phyloP scores from a whole-genome alignment of 2,797 vertebrate species.

The Tokudaia muenninki region DNA sequence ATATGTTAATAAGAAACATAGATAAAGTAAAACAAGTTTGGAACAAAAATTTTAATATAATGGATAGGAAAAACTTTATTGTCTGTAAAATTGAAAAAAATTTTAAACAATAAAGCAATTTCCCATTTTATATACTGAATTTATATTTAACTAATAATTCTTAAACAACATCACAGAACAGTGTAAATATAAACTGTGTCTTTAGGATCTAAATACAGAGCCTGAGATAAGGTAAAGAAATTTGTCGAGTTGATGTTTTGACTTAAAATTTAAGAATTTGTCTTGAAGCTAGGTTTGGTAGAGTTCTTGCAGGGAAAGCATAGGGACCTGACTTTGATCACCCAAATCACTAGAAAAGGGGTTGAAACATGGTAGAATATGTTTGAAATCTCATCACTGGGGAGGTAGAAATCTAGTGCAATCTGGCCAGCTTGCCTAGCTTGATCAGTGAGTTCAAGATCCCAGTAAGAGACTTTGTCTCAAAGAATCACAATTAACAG shows the following conservation, averaged over 20 bases:
- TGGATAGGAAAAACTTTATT: not conserved
- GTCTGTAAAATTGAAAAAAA: not conserved
- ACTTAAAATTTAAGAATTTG: not conserved
- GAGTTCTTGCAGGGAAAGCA: not conserved
- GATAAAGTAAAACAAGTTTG: not conserved
- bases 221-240: not conserved
- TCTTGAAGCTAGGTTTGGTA: not conserved
- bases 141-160: not conserved
- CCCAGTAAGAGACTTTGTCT: not conserved
- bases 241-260: not conserved
- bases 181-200: not conserved
- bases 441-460: not conserved
- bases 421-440: not conserved
- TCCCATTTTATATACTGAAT: not conserved
- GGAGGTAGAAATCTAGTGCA: too few relatives aligned
- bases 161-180: not conserved
- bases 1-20: not conserved
- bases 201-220: not conserved
- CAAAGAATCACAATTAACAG: not conserved
- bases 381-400: not conserved
- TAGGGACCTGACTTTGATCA: not conserved
- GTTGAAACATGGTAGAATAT: not conserved
- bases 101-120: not conserved
- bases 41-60: conserved; percentile 25
- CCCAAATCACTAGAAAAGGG: not conserved